Base-by-base conservation (phyloP, 1,140 invertebrate species). In the Micrasema minimum region DNA sequence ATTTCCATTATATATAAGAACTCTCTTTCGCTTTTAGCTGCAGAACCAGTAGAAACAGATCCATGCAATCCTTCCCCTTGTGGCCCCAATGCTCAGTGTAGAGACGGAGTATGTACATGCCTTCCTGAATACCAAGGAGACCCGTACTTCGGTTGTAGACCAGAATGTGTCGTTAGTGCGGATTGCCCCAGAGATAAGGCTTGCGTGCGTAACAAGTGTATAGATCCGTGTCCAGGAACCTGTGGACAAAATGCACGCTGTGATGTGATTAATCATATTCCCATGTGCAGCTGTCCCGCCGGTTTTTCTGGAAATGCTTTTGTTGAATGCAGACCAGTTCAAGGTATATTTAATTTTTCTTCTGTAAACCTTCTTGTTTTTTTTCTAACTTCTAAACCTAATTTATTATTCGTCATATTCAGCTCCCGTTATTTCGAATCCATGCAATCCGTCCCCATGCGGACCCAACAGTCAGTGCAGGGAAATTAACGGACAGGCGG, bases 191-290 rank as follows among this genome's bases (percentile, higher is more conserved):
- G 85, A 55, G 87, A 86, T 72, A 84, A 86, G 80, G 88, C 91
- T n/a, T 94, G 92, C 76, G 84, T 89, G 12, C 90, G 88, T 77
- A 89, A 91, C 71, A 90, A 89, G 81, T 93, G 92, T 77, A 81
- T 78, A 31, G 87, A 93, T 80, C 92, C 92, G 43, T 94, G 92
- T 76, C 83, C 83, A 84, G 18, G 87, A 89, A 89, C 89, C 75
- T 94, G 92, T 76, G 90, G 89, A 10, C 77, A 86, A 51, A 84
- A 86, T 72, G 88, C 90, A 12, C 82, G 85, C 69, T 91, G 90
- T 72, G 82, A 85, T 61, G 88, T 90, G 16, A 86, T 89, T 64
- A 90, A 91, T 73, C 90, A 91, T 69, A 87, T 89, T 68, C 89
- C 90, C 6, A 85, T 90, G 59, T 91, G 90, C 75, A 87, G 83